phyloP scores from a whole-genome alignment of 2,113 vertebrate genomes.

The Callorhinus ursinus region DNA sequence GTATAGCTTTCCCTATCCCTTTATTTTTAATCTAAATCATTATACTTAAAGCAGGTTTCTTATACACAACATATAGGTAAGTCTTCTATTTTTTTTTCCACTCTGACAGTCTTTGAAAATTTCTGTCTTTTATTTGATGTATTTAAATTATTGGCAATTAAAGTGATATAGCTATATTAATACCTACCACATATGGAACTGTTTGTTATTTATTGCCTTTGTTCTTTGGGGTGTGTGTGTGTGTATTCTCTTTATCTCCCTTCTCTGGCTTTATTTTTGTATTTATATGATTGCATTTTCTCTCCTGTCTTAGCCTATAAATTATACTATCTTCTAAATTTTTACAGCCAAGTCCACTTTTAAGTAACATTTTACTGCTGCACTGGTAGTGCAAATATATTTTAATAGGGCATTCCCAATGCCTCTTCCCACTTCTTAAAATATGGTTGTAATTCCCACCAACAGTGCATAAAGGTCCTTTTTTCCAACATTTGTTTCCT shows the following conservation, averaged over 20 bases:
- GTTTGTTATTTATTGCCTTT: neutral
- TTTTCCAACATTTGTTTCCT: neutral
- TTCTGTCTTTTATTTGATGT: neutral
- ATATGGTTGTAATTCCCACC: neutral
- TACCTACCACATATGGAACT: neutral
- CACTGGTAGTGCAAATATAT: accelerated
- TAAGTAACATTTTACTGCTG: neutral
- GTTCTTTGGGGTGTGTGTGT: neutral
- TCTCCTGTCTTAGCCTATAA: neutral
- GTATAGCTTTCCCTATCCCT: neutral
- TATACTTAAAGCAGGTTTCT: neutral
- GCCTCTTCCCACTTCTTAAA: neutral
- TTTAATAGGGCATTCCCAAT: too few species aligned
- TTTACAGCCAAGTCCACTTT: neutral
- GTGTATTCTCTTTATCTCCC: neutral
- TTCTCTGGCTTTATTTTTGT: neutral
- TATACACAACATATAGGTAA: neutral
- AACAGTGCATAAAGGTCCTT: neutral
- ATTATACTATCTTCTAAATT: neutral
- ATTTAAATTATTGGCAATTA: neutral
- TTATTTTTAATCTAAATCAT: neutral
- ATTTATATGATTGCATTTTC: neutral
- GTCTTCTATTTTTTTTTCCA: neutral
- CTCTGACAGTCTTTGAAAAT: neutral
- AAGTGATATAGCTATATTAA: neutral